Evolutionary conservation across 2,888 invertebrate species (phyloP).

Genomic region (Cantharis flavilabris): DNA sequence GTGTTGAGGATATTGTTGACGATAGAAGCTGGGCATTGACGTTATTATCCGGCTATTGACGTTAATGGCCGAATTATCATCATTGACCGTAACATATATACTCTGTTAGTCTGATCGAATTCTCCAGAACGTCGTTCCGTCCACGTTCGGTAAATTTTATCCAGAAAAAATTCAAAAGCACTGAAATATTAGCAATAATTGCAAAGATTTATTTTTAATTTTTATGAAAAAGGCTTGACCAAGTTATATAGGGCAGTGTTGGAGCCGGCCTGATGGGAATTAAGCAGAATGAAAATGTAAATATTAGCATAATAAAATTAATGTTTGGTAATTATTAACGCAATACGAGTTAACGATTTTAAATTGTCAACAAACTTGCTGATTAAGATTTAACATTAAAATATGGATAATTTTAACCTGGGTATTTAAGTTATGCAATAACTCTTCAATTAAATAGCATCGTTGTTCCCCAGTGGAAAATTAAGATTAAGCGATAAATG

Average conservation of each 20-base stretch:
- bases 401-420: conserved; percentile 4
- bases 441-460: conserved; percentile 14
- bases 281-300: background rate
- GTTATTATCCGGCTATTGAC: no score
- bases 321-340: background rate
- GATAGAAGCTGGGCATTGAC: no score
- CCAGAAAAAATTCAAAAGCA: no score
- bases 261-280: background rate
- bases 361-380: conserved; percentile 1
- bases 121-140: no score
- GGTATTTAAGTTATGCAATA: conserved; percentile 11
- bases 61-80: no score
- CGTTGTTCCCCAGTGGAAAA: conserved; percentile 15
- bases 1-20: no score
- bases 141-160: no score
- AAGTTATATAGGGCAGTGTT: background rate
- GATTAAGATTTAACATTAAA: background rate
- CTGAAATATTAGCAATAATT: no score
- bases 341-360: background rate
- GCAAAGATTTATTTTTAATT: background rate
- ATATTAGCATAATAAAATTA: background rate
- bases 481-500: conserved; percentile 21
- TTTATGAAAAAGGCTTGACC: background rate
- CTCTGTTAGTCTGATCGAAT: no score
- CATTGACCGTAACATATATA: no score